These are phyloP conservation scores for Siphamia tubifer DNA, from an alignment of 2,113 vertebrate species.

Conservation along the genomic window DNA sequence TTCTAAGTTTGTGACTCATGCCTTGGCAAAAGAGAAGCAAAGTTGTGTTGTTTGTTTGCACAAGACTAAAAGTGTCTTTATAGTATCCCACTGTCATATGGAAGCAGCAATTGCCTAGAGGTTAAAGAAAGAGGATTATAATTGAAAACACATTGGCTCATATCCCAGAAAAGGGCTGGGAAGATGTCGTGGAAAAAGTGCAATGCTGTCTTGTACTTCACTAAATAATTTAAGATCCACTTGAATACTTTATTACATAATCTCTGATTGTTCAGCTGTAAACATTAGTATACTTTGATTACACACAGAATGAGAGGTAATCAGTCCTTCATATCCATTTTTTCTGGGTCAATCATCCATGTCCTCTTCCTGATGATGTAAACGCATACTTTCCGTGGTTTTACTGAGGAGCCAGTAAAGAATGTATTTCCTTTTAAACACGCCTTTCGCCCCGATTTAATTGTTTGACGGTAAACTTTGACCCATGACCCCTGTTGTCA, in stretches of 20 bases:
- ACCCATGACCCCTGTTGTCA: neutral
- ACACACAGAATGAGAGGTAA: neutral
- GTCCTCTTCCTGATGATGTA: neutral
- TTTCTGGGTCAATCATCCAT: neutral
- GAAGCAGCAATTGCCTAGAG: conserved; percentile 12
- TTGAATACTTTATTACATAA: neutral
- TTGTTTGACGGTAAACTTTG: neutral
- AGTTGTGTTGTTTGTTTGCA: conserved; percentile 50
- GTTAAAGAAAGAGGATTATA: conserved; percentile 16
- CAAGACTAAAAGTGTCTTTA: neutral
- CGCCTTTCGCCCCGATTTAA: neutral
- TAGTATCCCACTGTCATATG: neutral
- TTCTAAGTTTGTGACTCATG: neutral
- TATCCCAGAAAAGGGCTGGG: neutral
- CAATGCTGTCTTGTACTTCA: neutral
- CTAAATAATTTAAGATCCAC: conserved; percentile 1
- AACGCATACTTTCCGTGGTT: neutral
- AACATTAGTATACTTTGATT: neutral
- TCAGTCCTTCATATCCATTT: neutral
- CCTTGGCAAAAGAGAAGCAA: neutral
- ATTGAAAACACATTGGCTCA: neutral
- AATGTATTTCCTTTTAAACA: neutral
- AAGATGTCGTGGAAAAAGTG: neutral
- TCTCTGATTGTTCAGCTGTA: neutral
- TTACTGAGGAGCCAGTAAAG: neutral